Conservation (phyloP, 2,113 vertebrate genomes). For the Centrocercus urophasianus region DNA sequence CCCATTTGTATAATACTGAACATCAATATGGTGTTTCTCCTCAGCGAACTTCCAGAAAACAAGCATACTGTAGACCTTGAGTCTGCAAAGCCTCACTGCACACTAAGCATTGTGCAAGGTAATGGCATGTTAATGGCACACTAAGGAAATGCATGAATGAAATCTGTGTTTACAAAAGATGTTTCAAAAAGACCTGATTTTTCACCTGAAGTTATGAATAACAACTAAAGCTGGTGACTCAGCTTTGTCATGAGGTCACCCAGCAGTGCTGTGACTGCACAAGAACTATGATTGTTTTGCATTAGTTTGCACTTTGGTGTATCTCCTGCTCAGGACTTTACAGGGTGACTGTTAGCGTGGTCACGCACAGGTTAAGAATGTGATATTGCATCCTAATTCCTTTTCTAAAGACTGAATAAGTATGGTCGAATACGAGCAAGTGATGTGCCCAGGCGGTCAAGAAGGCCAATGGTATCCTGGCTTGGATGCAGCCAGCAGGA, state of each 20-base stretch:
- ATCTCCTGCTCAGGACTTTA: not conserved
- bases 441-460: no score
- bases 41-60: not conserved
- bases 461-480: no score
- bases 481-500: no score
- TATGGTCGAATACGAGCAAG: no score
- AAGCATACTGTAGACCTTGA: not conserved
- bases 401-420: not conserved
- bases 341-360: not conserved
- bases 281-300: not conserved
- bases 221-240: not conserved
- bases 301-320: not conserved
- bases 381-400: not conserved
- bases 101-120: not conserved
- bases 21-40: not conserved
- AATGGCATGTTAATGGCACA: not conserved
- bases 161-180: not conserved
- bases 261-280: not conserved
- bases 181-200: not conserved
- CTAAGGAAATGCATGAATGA: not conserved
- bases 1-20: not conserved
- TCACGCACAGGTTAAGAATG: not conserved
- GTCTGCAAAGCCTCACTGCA: not conserved
- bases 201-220: not conserved
- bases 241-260: not conserved